Conservation (phyloP, 1,140 invertebrate genomes). For the Yoshiicerus persimilis region DNA sequence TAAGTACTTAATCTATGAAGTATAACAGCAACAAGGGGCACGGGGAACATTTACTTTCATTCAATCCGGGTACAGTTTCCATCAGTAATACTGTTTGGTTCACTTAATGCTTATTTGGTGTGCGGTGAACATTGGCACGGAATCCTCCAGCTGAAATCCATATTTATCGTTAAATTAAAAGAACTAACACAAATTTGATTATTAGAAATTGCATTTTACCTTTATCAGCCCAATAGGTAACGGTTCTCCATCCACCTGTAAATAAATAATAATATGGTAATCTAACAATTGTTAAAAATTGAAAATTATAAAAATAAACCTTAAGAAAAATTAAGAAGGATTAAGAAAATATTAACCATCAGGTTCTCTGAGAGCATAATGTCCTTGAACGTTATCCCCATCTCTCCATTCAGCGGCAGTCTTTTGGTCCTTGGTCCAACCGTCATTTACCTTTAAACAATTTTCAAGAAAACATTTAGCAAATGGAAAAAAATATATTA, state of each 20-base stretch:
- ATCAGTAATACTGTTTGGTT: neutral
- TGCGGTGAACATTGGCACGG: constrained; percentile 24
- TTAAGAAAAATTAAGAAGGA: no score
- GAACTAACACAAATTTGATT: neutral
- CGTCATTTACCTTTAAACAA: neutral
- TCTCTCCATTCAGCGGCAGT: constrained; percentile 31
- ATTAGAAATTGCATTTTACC: neutral
- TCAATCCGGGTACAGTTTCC: neutral
- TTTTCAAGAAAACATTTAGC: neutral
- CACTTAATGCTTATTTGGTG: constrained; percentile 24
- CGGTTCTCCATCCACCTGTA: constrained; percentile 25
- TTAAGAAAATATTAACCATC: constrained; percentile 29
- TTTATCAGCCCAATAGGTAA: constrained; percentile 34
- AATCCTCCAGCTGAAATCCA: neutral
- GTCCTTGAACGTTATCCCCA: constrained; percentile 34
- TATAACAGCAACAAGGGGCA: neutral
- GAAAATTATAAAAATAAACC: no score
- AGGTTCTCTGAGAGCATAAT: constrained; percentile 31
- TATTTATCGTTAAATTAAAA: neutral
- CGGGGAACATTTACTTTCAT: neutral
- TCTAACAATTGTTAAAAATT: no score
- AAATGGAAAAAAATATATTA: neutral
- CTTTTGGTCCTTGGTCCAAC: constrained; percentile 33
- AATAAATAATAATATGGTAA: no score
- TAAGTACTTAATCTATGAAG: no score